A percentile compares a stretch with the other conserved stretches of the same genome.
phyloP scores from a whole-genome alignment of 2,113 vertebrate species.

The Eurypyga helias region DNA sequence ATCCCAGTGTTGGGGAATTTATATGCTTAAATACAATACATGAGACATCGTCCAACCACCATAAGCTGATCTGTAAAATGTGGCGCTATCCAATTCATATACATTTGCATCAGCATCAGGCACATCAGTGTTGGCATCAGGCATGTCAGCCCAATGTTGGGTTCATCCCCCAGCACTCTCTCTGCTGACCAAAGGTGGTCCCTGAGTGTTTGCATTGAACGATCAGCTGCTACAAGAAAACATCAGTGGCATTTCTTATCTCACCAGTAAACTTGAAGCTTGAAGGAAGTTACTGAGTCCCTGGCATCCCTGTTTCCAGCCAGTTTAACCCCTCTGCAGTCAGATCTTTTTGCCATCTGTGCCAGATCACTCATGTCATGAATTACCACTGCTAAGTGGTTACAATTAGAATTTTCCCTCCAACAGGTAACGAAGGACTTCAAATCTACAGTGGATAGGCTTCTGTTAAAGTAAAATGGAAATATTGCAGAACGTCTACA shows the following conservation, averaged over 20 bases:
- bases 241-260: background rate
- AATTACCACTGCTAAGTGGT: too few relatives aligned
- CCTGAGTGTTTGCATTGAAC: rapidly evolving
- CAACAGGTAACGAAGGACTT: background rate
- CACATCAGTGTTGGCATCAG: rapidly evolving
- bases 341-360: background rate
- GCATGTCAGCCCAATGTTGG: rapidly evolving
- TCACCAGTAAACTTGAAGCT: background rate
- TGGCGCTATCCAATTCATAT: rapidly evolving
- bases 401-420: background rate
- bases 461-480: background rate
- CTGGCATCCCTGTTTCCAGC: background rate
- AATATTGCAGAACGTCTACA: background rate
- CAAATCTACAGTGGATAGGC: rapidly evolving
- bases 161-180: background rate
- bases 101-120: background rate
- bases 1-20: background rate
- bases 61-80: background rate
- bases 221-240: rapidly evolving
- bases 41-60: background rate
- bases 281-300: background rate
- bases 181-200: background rate
- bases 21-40: background rate
- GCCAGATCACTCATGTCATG: background rate
- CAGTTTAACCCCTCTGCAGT: background rate